Evolutionary conservation across 2,797 vertebrate genomes (phyloP).

Genomic region (Hozukius guyotensis): DNA sequence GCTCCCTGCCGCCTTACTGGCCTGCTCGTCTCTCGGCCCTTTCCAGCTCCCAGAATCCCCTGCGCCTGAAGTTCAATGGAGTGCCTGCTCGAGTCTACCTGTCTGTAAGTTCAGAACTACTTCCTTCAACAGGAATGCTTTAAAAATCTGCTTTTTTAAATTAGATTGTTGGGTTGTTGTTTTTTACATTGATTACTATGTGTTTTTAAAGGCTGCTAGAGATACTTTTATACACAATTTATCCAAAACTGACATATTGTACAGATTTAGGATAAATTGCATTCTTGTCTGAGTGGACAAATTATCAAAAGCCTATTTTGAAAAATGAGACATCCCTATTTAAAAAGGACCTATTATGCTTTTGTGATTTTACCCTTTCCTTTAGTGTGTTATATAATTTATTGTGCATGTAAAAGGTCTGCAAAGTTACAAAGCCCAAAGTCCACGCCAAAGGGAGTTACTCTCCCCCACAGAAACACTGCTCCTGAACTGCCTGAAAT

Average conservation of each 20-base stretch:
- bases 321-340: too few species aligned
- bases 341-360: too few species aligned
- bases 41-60: slow-evolving; percentile 80
- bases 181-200: neutral
- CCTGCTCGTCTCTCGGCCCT: slow-evolving; percentile 78
- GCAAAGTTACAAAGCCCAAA: too few species aligned
- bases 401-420: too few species aligned
- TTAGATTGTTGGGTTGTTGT: neutral
- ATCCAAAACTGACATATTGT: neutral
- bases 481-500: too few species aligned
- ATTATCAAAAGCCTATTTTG: neutral
- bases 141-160: neutral
- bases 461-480: too few species aligned
- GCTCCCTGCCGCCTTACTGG: slow-evolving; percentile 79
- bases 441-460: too few species aligned
- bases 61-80: slow-evolving; percentile 82
- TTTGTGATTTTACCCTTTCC: too few species aligned
- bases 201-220: neutral
- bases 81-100: slow-evolving; percentile 82
- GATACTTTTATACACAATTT: too few species aligned
- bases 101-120: slow-evolving; percentile 77
- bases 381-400: too few species aligned
- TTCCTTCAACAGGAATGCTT: neutral
- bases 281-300: neutral
- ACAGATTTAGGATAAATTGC: neutral